Base-by-base conservation (phyloP, 2,888 invertebrate genomes). In the Nomada flava region DNA sequence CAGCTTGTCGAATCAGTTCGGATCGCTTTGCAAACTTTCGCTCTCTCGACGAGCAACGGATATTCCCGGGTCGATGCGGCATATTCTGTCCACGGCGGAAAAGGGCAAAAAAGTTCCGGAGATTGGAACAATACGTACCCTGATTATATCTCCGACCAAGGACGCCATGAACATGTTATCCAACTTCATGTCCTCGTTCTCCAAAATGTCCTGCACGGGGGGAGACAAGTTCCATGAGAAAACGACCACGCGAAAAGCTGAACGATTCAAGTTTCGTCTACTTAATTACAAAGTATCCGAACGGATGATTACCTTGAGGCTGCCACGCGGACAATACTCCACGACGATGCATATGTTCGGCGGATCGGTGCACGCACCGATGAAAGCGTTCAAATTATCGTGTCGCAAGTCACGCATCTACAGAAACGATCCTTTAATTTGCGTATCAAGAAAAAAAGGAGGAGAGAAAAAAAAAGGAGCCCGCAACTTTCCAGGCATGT, bases 161-260 rank as follows among this genome's bases (percentile, higher is more conserved):
- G 99, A 99, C 42, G 99, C 98, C 87, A 98, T 97, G 94, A 99
- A 99, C 97, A 99, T 98, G 92, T 97, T 97, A 94, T 99, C 99
- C 91, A 99, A 95, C 94, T 98, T 98, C 86, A 99, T 97, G 93
- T 99, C 98, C 92, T 98, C 98, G 93, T 99, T 99, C 92, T 98
- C 98, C 79, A 99, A 94, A 89, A 99, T 98, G 94, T 99, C 98
- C 97, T 98, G 18, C 18, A 23, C 42, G 67, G 75, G 26, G 52
- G 47, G 18, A 50, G 44, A 62, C 62, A 13, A 18, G 7, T 15
- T 20, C 26, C 26, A 11, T 11, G 20, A 36, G 64, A 62, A 67
- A 71, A 79, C 67, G 69, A 52, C 42, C 57, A 20, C 23, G 15
- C 15, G 4, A 7, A 42, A n/a, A 52, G 9, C 23, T 26, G 20